Evolutionary conservation across 2,888 invertebrate genomes (phyloP).

Genomic region (Hydriomena furcata): DNA sequence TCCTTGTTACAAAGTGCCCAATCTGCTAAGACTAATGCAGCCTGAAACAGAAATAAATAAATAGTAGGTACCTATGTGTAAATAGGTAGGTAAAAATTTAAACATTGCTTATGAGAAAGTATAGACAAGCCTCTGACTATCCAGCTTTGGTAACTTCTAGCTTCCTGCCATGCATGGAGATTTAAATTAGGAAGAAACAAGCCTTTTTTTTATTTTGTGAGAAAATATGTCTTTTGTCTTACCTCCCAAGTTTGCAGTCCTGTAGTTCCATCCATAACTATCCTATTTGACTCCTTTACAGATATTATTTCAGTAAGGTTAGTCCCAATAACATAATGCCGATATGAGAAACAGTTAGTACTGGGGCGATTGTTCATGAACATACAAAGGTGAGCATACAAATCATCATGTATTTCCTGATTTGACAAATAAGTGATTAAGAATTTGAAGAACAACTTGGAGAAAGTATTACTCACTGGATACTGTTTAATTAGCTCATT

Average conservation of each 20-base stretch:
- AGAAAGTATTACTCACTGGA: constrained; percentile 86
- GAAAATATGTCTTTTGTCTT: constrained; percentile 25
- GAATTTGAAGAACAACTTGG: constrained; percentile 86
- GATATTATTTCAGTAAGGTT: constrained; percentile 71
- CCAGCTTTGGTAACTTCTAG: no score
- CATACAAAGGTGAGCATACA: constrained; percentile 85
- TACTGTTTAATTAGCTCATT: constrained; percentile 78
- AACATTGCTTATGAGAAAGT: no score
- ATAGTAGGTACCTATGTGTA: no score
- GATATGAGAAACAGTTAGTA: constrained; percentile 75
- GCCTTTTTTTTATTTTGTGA: no score
- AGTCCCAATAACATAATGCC: constrained; percentile 84
- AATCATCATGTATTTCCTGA: constrained; percentile 85
- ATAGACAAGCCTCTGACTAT: no score
- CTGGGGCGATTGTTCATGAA: constrained; percentile 64
- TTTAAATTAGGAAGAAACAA: no score
- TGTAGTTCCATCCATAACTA: constrained; percentile 91
- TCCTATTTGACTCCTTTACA: constrained; percentile 87
- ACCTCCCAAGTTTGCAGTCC: constrained; percentile 92
- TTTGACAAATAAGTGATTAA: constrained; percentile 84
- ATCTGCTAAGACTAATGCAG: constrained; percentile 87
- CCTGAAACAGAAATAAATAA: constrained; percentile 69
- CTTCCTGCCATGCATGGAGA: no score
- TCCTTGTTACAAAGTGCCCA: constrained; percentile 85
- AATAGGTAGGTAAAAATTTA: no score